Evolutionary conservation across 2,888 invertebrate species (phyloP).

Genomic region (Heliconius cydno): DNA sequence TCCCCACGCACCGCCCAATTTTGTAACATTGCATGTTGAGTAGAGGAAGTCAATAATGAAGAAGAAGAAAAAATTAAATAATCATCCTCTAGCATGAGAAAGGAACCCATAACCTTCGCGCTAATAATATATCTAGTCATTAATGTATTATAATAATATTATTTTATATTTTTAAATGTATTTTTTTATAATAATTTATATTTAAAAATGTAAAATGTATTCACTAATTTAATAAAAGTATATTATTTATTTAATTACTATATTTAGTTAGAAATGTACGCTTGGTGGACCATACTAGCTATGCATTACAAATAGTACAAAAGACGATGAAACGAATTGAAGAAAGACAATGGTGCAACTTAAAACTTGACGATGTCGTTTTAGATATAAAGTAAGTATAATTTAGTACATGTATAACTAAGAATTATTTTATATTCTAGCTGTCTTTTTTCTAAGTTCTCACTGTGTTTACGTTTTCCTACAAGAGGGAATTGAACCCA

Average conservation of each 20-base stretch:
- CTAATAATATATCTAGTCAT: background rate
- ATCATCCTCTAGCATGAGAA: background rate
- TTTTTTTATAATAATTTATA: no score
- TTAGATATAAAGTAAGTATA: constrained; percentile 58
- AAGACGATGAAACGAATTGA: constrained; percentile 60
- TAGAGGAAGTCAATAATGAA: no score
- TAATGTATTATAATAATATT: constrained; percentile 10
- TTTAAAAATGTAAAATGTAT: no score
- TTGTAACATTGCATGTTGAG: no score
- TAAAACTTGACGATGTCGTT: constrained; percentile 60
- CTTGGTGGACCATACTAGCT: constrained; percentile 55
- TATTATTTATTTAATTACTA: constrained; percentile 47
- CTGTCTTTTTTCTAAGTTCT: background rate
- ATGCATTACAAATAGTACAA: constrained; percentile 59
- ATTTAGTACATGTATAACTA: background rate
- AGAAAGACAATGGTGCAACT: constrained; percentile 60
- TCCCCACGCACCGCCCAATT: no score
- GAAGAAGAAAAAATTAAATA: background rate
- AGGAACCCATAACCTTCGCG: background rate
- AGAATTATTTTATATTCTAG: background rate
- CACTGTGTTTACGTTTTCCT: no score
- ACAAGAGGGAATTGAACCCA: no score
- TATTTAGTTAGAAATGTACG: constrained; percentile 58
- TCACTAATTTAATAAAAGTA: no score
- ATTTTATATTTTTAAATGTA: no score